Evolutionary conservation across 2,888 invertebrate genomes (phyloP).

Genomic region (Pycnomerus fuliginosus): DNA sequence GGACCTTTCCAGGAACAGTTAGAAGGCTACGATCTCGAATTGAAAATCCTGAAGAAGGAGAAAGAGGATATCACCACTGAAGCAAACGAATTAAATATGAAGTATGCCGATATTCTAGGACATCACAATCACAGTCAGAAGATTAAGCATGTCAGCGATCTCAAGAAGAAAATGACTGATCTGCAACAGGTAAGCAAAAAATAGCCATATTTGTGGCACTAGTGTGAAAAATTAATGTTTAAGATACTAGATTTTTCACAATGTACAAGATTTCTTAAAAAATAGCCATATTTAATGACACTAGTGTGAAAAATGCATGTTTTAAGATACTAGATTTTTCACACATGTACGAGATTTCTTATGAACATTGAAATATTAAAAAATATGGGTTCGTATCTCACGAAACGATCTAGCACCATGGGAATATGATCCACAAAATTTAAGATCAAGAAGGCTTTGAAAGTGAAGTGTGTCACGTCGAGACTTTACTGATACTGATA

Average conservation of each 20-base stretch:
- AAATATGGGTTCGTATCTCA: too few relatives aligned
- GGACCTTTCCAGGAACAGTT: slow-evolving; percentile 53
- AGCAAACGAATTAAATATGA: slow-evolving; percentile 56
- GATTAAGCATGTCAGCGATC: slow-evolving; percentile 57
- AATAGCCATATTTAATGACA: too few relatives aligned
- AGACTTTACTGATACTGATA: too few relatives aligned
- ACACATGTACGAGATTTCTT: too few relatives aligned
- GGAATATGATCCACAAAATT: too few relatives aligned
- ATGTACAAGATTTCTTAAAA: neutral
- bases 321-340: neutral
- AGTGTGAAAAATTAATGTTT: too few relatives aligned
- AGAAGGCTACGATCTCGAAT: slow-evolving; percentile 55
- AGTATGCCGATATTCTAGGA: slow-evolving; percentile 62
- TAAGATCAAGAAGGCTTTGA: too few relatives aligned
- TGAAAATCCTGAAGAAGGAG: slow-evolving; percentile 45
- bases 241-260: neutral
- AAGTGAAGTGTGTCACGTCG: too few relatives aligned
- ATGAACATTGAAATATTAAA: too few relatives aligned
- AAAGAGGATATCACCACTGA: slow-evolving; percentile 52
- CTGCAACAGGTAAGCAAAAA: slow-evolving; percentile 53
- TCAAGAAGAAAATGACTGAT: slow-evolving; percentile 53
- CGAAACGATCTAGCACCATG: too few relatives aligned
- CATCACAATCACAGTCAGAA: slow-evolving; percentile 67
- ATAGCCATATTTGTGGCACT: neutral
- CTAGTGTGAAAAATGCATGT: too few relatives aligned